These are phyloP conservation scores for Crambe crambe DNA, from an alignment of 37 sponge, comb jelly and placozoan genomes.

Conservation along the genomic window DNA sequence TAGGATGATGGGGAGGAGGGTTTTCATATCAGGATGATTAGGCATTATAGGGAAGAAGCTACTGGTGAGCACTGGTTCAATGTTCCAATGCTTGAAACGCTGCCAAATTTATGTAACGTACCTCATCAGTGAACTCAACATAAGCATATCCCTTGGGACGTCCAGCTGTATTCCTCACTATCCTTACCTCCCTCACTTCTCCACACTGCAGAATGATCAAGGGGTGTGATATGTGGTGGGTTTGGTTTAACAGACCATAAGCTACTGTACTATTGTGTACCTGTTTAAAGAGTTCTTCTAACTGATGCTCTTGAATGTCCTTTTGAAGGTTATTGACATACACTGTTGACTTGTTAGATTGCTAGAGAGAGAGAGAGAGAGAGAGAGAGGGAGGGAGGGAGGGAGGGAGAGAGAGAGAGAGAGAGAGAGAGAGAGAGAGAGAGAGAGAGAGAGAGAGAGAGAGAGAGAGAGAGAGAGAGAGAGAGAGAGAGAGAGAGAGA, in stretches of 20 bases:
- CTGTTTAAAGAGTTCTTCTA: conserved; percentile 48
- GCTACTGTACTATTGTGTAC: conserved; percentile 8
- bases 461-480: no score
- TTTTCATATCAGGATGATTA: neutral
- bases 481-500: no score
- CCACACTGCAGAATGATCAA: conserved; percentile 37
- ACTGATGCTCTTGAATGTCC: neutral
- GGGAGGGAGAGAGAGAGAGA: neutral
- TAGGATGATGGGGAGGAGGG: neutral
- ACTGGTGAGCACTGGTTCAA: no score
- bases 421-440: conserved; percentile 3
- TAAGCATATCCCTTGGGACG: conserved; percentile 79
- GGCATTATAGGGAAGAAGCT: no score
- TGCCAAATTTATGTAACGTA: no score
- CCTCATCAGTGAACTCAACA: conserved; percentile 68
- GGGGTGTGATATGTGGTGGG: neutral
- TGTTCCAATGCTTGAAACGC: no score
- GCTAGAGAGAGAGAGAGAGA: neutral
- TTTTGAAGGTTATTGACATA: conserved; percentile 44
- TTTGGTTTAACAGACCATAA: neutral
- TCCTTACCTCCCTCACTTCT: conserved; percentile 58
- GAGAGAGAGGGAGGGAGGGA: conserved; percentile 2
- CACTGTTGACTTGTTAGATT: conserved; percentile 34
- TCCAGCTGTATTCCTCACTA: conserved; percentile 43
- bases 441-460: no score